Base-by-base conservation (phyloP, 2,888 invertebrate species). In the Leucophenga maculata region DNA sequence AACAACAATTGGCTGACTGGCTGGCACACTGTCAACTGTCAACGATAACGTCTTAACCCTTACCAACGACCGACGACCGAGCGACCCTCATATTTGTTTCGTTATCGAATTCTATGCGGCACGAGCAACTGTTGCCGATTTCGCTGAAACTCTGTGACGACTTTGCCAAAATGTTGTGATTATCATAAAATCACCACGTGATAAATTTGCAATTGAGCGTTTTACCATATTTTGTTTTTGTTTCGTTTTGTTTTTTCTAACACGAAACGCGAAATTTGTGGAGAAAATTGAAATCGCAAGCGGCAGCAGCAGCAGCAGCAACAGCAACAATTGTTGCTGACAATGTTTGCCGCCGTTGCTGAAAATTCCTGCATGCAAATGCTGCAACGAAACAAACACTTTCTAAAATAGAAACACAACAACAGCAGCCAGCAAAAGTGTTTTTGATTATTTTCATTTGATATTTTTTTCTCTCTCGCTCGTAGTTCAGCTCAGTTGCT, bases 151-250 rank as follows among this genome's bases (percentile, higher is more conserved):
- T 11, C 39, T 11, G 11, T 39, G 11, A 39, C 8, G 11, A 39
- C 39, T 39, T 11, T 3, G 39, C 39, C 39, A 39, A 39, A 39
- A 39, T 39, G 32, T n/a, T 32, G 46, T 62, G 57, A 79, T 82
- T 82, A 79, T 78, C 80, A 83, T 80, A 80, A 82, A 74, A 65
- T 75, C 80, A 73, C 75, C 83, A 83, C 79, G 79, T 78, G 79
- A 77, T 74, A 67, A 67, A 76, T 75, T 72, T 74, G 67, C 67
- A n/a, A 48, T 39, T 39, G 39, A 39, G 39, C 39, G 39, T 39
- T 32, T 32, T 32, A 11, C 31, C 4, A 57, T 13, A 26, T 26
- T 57, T 9, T 62, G 39, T n/a, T n/a, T n/a, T n/a, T n/a, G n/a
- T n/a, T n/a, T n/a, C n/a, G n/a, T n/a, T n/a, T n/a, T n/a, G n/a